Evolutionary conservation across 2,797 vertebrate species (phyloP).

Genomic region (Synanceia verrucosa): DNA sequence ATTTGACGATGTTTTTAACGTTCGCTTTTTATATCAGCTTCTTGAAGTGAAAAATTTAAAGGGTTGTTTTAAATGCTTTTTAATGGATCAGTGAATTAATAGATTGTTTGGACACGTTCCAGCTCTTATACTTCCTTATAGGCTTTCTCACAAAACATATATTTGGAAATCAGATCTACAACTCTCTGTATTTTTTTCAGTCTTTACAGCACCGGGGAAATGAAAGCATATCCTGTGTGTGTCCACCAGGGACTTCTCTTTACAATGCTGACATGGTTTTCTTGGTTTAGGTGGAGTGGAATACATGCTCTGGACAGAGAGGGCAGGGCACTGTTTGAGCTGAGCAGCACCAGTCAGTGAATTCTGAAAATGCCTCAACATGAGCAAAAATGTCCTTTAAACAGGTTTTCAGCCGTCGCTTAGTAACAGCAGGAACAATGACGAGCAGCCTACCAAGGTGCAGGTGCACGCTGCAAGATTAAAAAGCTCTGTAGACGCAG

Average conservation of each 20-base stretch:
- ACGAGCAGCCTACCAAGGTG: conserved; percentile 38
- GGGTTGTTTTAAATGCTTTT: background rate
- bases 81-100: background rate
- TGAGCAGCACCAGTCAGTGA: conserved; percentile 22
- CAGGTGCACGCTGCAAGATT: conserved; percentile 1
- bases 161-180: background rate
- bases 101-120: background rate
- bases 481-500: conserved; percentile 36
- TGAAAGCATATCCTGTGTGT: background rate
- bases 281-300: background rate
- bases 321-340: background rate
- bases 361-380: conserved; percentile 49
- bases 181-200: background rate
- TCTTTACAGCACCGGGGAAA: background rate
- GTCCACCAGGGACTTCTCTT: conserved; percentile 7
- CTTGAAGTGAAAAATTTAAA: conserved; percentile 1
- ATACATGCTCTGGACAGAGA: conserved; percentile 3
- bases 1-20: background rate
- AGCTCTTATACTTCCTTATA: background rate
- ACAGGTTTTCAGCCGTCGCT: conserved; percentile 42
- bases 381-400: conserved; percentile 28
- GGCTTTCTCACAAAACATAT: background rate
- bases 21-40: background rate
- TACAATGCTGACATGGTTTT: conserved; percentile 45
- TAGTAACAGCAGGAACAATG: conserved; percentile 62